Evolutionary conservation across 1,140 invertebrate species (phyloP).

Genomic region (Pomacea maculata): DNA sequence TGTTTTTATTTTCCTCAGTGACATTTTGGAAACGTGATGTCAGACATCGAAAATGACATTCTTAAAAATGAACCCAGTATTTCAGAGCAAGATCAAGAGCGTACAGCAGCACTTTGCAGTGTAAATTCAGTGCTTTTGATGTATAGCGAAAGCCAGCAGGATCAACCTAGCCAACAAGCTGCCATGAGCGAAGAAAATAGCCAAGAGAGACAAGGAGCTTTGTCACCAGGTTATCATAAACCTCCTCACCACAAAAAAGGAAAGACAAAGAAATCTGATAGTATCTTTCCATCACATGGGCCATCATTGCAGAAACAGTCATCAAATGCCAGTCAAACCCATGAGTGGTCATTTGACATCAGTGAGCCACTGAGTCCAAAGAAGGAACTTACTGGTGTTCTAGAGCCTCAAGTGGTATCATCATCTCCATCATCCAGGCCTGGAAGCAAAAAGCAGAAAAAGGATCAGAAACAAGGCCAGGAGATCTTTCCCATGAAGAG

Average conservation of each 20-base stretch:
- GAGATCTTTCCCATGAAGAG: not conserved
- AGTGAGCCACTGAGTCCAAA: not conserved
- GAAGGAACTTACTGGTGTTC: not conserved
- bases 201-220: not conserved
- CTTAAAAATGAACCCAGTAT: not conserved
- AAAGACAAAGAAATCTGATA: not conserved
- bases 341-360: constrained; percentile 12
- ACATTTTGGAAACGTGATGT: not conserved
- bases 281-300: not conserved
- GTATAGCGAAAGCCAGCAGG: not conserved
- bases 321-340: not conserved
- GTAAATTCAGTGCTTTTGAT: not conserved
- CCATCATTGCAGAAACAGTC: not conserved
- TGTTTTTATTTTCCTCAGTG: too few relatives aligned
- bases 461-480: constrained; percentile 21
- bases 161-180: not conserved
- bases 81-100: not conserved
- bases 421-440: not conserved
- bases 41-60: not conserved
- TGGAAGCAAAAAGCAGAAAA: constrained; percentile 25
- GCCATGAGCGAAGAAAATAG: not conserved
- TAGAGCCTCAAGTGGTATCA: not conserved
- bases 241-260: constrained; percentile 13
- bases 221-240: constrained; percentile 9
- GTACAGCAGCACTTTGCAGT: not conserved